Conservation (phyloP, 2,888 invertebrate genomes). For the Hybos culiciformis region DNA sequence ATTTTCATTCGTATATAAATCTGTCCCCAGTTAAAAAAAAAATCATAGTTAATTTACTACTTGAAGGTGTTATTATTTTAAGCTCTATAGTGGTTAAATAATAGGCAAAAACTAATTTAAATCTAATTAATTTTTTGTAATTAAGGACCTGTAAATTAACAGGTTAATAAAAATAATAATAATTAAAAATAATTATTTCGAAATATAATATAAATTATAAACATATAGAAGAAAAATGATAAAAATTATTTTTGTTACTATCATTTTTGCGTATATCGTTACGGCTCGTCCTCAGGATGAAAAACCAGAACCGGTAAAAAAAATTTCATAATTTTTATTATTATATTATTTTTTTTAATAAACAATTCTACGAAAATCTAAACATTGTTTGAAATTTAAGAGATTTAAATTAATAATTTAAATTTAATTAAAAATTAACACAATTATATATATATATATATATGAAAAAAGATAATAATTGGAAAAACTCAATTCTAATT, state of each 20-base stretch:
- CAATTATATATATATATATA: too few relatives aligned
- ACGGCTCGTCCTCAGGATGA: conserved; percentile 23
- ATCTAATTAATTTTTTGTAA: too few relatives aligned
- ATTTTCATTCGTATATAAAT: background rate
- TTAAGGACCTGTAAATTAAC: background rate
- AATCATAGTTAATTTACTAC: background rate
- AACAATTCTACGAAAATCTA: too few relatives aligned
- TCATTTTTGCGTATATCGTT: conserved; percentile 16
- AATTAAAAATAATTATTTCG: background rate
- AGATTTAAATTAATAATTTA: too few relatives aligned
- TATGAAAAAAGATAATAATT: too few relatives aligned
- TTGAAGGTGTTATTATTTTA: too few relatives aligned
- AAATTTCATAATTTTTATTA: too few relatives aligned
- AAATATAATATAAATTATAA: background rate
- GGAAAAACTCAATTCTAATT: too few relatives aligned
- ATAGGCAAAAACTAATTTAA: too few relatives aligned
- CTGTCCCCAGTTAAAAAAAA: background rate
- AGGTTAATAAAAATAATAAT: background rate
- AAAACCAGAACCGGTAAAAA: conserved; percentile 25
- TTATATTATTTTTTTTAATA: background rate
- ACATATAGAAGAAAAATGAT: conserved; percentile 11
- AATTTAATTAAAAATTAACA: background rate
- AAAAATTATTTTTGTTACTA: conserved; percentile 19
- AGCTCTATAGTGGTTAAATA: too few relatives aligned
- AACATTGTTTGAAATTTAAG: too few relatives aligned